Percentiles rank a stretch among this genome's conserved stretches.
phyloP scores from a whole-genome alignment of 2,797 vertebrate species.

The Anguilla obscura region DNA sequence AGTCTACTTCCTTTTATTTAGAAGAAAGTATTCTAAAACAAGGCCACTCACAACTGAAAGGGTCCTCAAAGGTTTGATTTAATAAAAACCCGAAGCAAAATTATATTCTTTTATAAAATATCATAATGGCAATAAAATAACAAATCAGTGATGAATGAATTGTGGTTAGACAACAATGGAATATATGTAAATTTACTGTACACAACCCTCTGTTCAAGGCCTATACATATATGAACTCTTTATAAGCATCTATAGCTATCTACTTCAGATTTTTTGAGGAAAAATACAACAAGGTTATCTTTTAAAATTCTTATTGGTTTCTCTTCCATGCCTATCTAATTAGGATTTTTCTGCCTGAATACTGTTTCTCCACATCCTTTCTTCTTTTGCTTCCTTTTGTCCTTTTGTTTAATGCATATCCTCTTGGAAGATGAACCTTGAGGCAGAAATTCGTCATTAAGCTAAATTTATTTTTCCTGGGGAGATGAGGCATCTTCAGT shows the following conservation, averaged over 20 bases:
- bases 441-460: not conserved
- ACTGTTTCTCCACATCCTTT: not conserved
- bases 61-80: not conserved
- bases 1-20: not conserved
- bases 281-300: no score
- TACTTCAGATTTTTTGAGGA: not conserved
- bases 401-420: not conserved
- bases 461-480: not conserved
- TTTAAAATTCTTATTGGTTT: not conserved
- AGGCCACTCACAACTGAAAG: conserved; percentile 10
- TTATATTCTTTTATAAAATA: not conserved
- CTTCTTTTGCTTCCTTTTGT: not conserved
- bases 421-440: not conserved
- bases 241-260: not conserved
- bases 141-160: not conserved
- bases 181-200: not conserved
- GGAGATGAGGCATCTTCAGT: not conserved
- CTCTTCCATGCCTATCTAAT: not conserved
- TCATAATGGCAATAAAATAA: no score
- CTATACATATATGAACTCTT: not conserved
- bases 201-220: not conserved
- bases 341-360: not conserved
- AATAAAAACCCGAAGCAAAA: not conserved
- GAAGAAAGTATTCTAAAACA: not conserved
- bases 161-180: not conserved